Base-by-base conservation (phyloP, 2,113 vertebrate genomes). In the Cynopterus brachyotis region DNA sequence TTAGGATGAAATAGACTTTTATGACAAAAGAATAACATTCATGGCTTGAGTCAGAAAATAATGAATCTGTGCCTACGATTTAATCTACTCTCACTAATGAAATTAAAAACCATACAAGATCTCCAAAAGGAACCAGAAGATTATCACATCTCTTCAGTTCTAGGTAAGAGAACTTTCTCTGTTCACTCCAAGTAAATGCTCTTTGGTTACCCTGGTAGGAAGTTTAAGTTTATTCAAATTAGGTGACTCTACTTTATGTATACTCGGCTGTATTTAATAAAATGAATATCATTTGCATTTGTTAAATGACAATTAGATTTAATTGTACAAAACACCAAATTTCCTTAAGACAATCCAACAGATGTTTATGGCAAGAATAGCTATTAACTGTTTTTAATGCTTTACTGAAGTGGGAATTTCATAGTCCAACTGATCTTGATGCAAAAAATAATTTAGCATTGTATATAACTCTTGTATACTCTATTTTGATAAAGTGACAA, bases 231-330 rank as follows among this genome's bases (percentile, higher is more conserved):
- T 86, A 78, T 28, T 81, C 45, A 94, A 94, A 78, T 82, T 92
- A 82, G 55, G 10, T 67, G 55, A 89, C 20, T 92, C 42, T 69
- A 89, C 20, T 89, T 32, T 81, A 37, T 17, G 45, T 67, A 83
- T 83, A 94, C 67, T 3, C 67, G 42, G 2, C 4, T 84, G 66
- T 55, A 86, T 86, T 81, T 86, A 60, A 85, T 80, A 79, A 94
- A 93, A 69, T 37, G 22, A 79, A 42, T 93, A 40, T 89, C 47
- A 93, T 45, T 78, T 95, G 37, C 7, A 91, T 95, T 79, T 92
- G 62, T 88, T 88, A 88, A 73, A 95, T 76, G 26, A 89, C 16
- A 88, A 95, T 85, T 87, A 92, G 50, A 80, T 75, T 93, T 90
- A 79, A 20, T 72, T 88, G 9, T 53, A 84, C 32, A 81, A 88